Base-by-base conservation (phyloP, 2,113 vertebrate species). In the Neogobius melanostomus region DNA sequence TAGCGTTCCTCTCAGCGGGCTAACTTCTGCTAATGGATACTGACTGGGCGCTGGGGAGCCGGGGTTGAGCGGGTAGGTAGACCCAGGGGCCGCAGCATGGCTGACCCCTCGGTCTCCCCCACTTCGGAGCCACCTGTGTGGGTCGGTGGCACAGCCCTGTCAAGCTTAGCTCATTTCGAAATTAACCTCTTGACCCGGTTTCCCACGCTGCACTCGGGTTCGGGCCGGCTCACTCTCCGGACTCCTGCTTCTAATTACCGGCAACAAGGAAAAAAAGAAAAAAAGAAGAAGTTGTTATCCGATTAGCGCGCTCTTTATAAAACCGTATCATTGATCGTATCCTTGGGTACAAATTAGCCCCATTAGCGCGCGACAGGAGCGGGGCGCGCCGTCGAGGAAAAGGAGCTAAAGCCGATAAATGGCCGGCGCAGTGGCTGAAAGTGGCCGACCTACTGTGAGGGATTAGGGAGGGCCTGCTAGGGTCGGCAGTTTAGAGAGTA, bases 91-190 rank as follows among this genome's bases (percentile, higher is more conserved):
- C 68, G 76, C 65, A 7, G 47, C 36, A 81, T 79, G 69, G 81
- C 84, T 74, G 81, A 89, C 90, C 87, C 76, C 72, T 11, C 47
- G 71, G 69, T 11, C 67, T 36, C 28, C 28, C 28, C 28, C 9
- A 11, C 53, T 56, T 6, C 87, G 82, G 14, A 72, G 93, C 92
- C 95, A 98, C 95, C 95, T 97, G 95, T 94, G 92, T 86, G 89
- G 95, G 93, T 94, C 94, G 93, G 87, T 81, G 87, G 83, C 90
- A 82, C 28, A 89, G 92, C 92, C 93, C 92, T 86, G 92, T 94
- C 92, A 95, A 91, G 91, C 93, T 94, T 93, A 92, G 93, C 94
- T 96, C 94, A 95, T 96, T 96, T 96, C 93, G 89, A 91, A 88
- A 70, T 75, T 95, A 94, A 94, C 93, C 88, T 82, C 28, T 56